These are phyloP conservation scores for Lithobates sylvaticus DNA, from an alignment of 2,797 vertebrate species.

Conservation along the genomic window DNA sequence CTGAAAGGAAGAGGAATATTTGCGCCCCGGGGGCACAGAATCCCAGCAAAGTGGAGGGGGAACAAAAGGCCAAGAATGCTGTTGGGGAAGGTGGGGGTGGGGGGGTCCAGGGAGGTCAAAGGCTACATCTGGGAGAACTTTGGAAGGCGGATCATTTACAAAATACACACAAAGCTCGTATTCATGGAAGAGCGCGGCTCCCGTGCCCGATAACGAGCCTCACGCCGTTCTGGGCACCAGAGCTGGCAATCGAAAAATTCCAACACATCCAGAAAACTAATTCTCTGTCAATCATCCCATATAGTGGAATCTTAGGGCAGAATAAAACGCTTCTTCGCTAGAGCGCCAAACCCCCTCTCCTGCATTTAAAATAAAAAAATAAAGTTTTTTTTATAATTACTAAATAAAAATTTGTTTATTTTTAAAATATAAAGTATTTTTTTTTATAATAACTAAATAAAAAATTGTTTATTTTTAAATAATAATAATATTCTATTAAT, in stretches of 20 bases:
- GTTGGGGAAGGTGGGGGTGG: neutral
- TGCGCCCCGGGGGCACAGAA: conserved; percentile 31
- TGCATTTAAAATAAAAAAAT: too few relatives aligned
- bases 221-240: neutral
- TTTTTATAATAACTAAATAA: too few relatives aligned
- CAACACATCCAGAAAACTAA: neutral
- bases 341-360: too few relatives aligned
- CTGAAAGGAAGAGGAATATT: conserved; percentile 18
- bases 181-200: neutral
- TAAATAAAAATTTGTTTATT: too few relatives aligned
- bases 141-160: conserved; percentile 5
- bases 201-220: neutral
- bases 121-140: conserved; percentile 43
- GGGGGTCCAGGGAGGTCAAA: neutral
- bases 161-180: conserved; percentile 22
- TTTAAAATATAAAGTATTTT: too few relatives aligned
- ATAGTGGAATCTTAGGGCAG: too few relatives aligned
- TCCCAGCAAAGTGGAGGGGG: neutral
- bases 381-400: too few relatives aligned
- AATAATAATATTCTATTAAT: too few relatives aligned
- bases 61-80: conserved; percentile 41
- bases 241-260: conserved; percentile 7
- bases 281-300: too few relatives aligned
- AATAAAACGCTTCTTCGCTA: too few relatives aligned
- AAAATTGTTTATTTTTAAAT: too few relatives aligned